Base-by-base conservation (phyloP, 2,888 invertebrate genomes). In the Mythimna vitellina region DNA sequence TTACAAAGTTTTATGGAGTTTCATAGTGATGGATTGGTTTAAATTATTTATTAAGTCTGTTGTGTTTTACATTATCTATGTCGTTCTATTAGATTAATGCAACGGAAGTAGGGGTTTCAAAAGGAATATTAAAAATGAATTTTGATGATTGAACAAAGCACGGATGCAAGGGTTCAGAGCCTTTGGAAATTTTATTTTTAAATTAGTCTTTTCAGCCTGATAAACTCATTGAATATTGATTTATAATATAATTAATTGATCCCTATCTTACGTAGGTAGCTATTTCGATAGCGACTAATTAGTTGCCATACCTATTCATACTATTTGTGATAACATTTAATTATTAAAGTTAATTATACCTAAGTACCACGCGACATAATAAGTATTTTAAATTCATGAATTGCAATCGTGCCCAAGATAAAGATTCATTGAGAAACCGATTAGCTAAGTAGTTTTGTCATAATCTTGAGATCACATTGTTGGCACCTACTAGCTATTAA, bases 1-100 rank as follows among this genome's bases (percentile, higher is more conserved):
- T 62, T 65, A 49, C 25, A 46, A 49, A 58, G 35, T 82, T 62
- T 62, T 65, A 63, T 70, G 62, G 17, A 65, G 58, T 78, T 78
- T 57, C 51, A 10, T 14, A 58, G 12, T 71, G 62, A 54, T 79
- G 35, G 51, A 78, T 83, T 32, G 25, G 12, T 67, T 46, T 35
- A 20, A 25, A 56, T 63, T 66, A 71, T 82, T 57, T 70, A 17
- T 29, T 25, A 22, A 25, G 38, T 60, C 58, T 38, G 54, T n/a
- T 29, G 9, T 22, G 51, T 65, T 46, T 49, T 62, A 65, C 35
- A 65, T 64, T 65, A 73, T 64, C n/a, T 35, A 57, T 74, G 46
- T 65, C 56, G 51, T 63, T 58, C 54, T 60, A 17, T 42, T 63
- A 12, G 12, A 60, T 61, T 81, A 29, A 81, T 58, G 25, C 58